Conservation (phyloP, 2,797 vertebrate species). For the Psittacula derbiana region DNA sequence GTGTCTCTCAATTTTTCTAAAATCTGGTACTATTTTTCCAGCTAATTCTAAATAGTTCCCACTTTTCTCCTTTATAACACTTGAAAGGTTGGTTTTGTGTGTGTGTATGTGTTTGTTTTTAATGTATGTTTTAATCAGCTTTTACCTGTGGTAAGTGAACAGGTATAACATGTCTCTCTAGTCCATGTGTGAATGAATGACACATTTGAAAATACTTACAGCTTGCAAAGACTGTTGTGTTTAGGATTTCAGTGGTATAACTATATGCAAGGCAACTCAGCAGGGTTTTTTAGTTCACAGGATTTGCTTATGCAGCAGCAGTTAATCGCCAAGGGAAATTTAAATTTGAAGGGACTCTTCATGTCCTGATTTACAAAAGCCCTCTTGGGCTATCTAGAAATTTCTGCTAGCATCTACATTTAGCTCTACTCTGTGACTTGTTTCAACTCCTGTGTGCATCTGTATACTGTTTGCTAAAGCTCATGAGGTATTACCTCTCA, state of each 20-base stretch:
- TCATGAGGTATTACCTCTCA: not conserved
- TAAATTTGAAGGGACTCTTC: conserved; percentile 47
- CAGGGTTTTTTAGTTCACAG: conserved; percentile 37
- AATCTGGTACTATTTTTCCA: not conserved
- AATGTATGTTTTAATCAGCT: not conserved
- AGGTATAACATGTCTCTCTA: not conserved
- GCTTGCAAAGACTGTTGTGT: not conserved
- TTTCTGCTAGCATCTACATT: conserved; percentile 23
- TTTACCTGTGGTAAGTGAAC: not conserved
- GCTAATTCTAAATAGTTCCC: not conserved
- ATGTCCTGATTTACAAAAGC: conserved; percentile 56
- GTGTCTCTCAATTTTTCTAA: not conserved
- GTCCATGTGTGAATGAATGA: not conserved
- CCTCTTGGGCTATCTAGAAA: conserved; percentile 27
- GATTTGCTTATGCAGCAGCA: conserved; percentile 35
- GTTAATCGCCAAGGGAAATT: conserved; percentile 42
- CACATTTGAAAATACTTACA: not conserved
- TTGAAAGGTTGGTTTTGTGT: not conserved
- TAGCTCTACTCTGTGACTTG: conserved; percentile 1
- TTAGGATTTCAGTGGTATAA: not conserved
- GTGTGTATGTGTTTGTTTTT: not conserved
- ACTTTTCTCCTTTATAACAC: not conserved
- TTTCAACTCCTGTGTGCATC: not conserved
- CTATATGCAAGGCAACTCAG: not conserved
- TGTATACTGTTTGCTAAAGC: not conserved